phyloP scores from a whole-genome alignment of 2,888 invertebrate species.

The Nephrocerus scutellatus region DNA sequence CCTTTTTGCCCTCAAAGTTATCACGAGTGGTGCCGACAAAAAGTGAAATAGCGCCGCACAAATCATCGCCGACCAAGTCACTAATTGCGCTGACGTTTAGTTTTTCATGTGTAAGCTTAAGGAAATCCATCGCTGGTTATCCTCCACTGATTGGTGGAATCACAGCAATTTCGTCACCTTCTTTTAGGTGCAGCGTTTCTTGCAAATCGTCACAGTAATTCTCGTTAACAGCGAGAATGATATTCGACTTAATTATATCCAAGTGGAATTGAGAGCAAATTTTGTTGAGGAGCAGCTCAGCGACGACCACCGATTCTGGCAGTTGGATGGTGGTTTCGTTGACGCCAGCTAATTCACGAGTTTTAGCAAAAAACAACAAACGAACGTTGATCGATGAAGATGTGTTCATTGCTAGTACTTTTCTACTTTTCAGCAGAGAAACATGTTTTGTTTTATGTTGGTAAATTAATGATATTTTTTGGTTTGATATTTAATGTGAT shows the following conservation, averaged over 20 bases:
- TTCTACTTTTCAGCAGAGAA: too few relatives aligned
- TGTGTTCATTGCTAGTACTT: too few relatives aligned
- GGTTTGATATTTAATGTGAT: too few relatives aligned
- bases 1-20: conserved; percentile 72
- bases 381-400: conserved; percentile 52
- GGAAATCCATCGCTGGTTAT: conserved; percentile 53
- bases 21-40: conserved; percentile 87
- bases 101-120: conserved; percentile 61
- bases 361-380: conserved; percentile 83
- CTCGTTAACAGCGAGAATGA: conserved; percentile 79
- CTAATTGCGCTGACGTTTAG: conserved; percentile 63
- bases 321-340: conserved; percentile 50
- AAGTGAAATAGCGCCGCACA: conserved; percentile 81
- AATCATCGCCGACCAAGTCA: conserved; percentile 58
- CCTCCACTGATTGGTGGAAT: conserved; percentile 95
- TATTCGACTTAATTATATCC: conserved; percentile 57
- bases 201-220: conserved; percentile 59
- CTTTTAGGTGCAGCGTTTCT: conserved; percentile 52
- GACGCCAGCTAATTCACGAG: conserved; percentile 71
- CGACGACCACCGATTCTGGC: conserved; percentile 51
- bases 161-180: conserved; percentile 78
- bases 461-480: too few relatives aligned
- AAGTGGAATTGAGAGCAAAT: conserved; percentile 60
- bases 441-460: too few relatives aligned
- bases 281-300: conserved; percentile 54